A percentile compares a stretch with the other conserved stretches of the same genome.
Conservation (phyloP, 2,888 invertebrate species). For the Ophion costatus region DNA sequence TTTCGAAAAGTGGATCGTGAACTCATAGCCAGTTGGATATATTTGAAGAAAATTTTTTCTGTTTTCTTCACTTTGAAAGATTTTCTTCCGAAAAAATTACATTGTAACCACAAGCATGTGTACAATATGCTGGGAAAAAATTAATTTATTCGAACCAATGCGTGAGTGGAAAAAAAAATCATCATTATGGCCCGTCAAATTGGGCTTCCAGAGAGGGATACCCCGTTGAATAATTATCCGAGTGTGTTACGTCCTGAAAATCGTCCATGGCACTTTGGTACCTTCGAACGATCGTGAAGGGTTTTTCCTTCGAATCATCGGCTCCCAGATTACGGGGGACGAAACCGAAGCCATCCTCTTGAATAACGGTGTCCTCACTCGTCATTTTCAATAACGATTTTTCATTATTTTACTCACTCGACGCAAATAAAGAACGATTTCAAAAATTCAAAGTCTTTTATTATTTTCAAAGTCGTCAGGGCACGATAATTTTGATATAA, state of each 20-base stretch:
- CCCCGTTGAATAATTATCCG: neutral
- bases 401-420: neutral
- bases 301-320: neutral
- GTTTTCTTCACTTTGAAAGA: too few relatives aligned
- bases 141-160: too few relatives aligned
- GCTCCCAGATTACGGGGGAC: slow-evolving; percentile 56
- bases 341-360: slow-evolving; percentile 77
- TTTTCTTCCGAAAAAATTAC: too few relatives aligned
- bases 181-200: too few relatives aligned
- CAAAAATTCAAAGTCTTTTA: neutral
- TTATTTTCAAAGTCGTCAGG: neutral
- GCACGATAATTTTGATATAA: slow-evolving; percentile 14
- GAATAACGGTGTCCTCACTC: slow-evolving; percentile 65
- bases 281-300: slow-evolving; percentile 51
- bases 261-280: neutral
- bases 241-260: neutral
- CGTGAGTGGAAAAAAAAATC: too few relatives aligned
- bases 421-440: neutral
- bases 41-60: too few relatives aligned
- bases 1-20: too few relatives aligned
- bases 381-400: slow-evolving; percentile 66
- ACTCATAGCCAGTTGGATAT: too few relatives aligned
- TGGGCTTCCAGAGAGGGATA: too few relatives aligned
- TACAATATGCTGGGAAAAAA: too few relatives aligned
- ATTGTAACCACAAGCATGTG: too few relatives aligned